These are phyloP conservation scores for Octodon degus DNA, from an alignment of 2,113 vertebrate genomes.

Conservation along the genomic window DNA sequence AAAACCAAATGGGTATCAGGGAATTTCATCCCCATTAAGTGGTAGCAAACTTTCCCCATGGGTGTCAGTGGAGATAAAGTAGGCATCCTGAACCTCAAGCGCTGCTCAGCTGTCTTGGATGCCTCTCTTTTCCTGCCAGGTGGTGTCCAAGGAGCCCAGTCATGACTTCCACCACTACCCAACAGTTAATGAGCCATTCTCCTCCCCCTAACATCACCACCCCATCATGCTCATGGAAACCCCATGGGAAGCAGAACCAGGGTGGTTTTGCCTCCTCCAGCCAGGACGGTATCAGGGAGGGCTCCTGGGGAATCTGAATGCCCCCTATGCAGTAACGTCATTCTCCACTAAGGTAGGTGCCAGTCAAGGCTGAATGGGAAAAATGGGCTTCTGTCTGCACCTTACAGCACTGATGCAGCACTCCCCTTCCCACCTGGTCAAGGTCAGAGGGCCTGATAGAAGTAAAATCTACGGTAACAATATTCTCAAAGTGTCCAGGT, in stretches of 20 bases:
- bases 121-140: neutral
- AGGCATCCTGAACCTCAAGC: neutral
- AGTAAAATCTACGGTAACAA: neutral
- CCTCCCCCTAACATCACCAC: neutral
- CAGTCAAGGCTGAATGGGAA: neutral
- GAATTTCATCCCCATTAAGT: too few relatives aligned
- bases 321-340: neutral
- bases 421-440: neutral
- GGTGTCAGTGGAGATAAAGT: neutral
- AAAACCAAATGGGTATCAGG: neutral
- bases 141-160: neutral
- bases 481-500: neutral
- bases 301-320: neutral
- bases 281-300: neutral
- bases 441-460: neutral
- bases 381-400: too few relatives aligned
- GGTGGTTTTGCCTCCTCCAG: neutral
- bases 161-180: neutral
- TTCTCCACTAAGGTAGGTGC: neutral
- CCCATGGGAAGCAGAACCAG: neutral
- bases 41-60: neutral
- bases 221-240: neutral
- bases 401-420: accelerated
- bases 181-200: neutral
- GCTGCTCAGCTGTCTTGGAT: neutral